phyloP scores from a whole-genome alignment of 2,797 vertebrate genomes.

The Artibeus jamaicensis region DNA sequence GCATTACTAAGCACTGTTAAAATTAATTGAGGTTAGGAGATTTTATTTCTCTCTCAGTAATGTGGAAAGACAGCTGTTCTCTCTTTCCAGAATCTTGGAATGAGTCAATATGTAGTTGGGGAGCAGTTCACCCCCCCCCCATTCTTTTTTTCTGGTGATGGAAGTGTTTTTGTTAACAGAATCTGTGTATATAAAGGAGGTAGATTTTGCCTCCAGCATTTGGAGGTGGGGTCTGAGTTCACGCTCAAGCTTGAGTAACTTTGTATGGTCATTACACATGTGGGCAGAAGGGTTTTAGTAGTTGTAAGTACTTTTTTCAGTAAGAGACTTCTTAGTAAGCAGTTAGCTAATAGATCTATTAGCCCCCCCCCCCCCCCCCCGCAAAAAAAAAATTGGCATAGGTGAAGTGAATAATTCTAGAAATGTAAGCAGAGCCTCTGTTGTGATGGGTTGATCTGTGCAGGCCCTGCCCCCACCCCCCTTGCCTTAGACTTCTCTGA shows the following conservation, averaged over 20 bases:
- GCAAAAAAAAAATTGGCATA: conserved; percentile 27
- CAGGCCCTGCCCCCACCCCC: neutral
- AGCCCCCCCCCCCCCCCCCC: neutral
- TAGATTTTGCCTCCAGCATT: conserved; percentile 3
- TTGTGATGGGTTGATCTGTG: conserved; percentile 22
- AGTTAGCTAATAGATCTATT: neutral
- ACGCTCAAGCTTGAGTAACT: neutral
- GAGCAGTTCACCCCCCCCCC: neutral
- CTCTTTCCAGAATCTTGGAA: conserved; percentile 39
- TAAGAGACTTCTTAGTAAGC: conserved; percentile 18
- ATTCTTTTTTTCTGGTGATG: neutral
- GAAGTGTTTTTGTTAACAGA: conserved; percentile 5
- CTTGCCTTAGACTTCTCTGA: conserved; percentile 45
- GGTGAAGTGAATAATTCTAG: conserved; percentile 45
- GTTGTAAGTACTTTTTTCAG: conserved; percentile 19
- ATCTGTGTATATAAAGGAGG: conserved; percentile 27
- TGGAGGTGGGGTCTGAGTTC: neutral
- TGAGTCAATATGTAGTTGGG: conserved; percentile 35
- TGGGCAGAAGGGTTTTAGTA: conserved; percentile 8
- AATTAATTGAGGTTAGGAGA: conserved; percentile 4
- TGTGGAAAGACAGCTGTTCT: neutral
- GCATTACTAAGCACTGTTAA: conserved; percentile 23
- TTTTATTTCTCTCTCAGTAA: conserved; percentile 45
- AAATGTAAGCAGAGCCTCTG: conserved; percentile 22
- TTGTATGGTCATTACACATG: neutral